These are phyloP conservation scores for Typhlomys cinereus DNA, from an alignment of 2,113 vertebrate species.

Conservation along the genomic window DNA sequence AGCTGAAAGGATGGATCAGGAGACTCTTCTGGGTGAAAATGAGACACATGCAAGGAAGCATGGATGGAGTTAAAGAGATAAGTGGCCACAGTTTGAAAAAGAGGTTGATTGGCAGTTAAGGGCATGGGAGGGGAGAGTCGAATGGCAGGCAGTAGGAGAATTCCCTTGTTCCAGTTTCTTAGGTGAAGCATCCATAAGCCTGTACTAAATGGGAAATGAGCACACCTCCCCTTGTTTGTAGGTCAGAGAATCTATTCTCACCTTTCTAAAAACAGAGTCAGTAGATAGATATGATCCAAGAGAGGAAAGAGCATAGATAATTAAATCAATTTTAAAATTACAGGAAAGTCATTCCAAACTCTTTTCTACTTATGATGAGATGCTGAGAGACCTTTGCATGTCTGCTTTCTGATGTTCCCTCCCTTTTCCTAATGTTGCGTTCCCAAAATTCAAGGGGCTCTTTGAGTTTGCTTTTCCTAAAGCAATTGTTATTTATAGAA, in stretches of 20 bases:
- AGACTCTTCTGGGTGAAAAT: background rate
- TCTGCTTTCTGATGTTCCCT: background rate
- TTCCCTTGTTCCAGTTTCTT: constrained; percentile 50
- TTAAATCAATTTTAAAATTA: constrained; percentile 1
- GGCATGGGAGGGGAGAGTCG: background rate
- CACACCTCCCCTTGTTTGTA: constrained; percentile 51
- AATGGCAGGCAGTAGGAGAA: background rate
- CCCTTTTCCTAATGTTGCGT: background rate
- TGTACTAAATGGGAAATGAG: constrained; percentile 53
- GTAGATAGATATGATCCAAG: background rate
- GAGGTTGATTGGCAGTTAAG: background rate
- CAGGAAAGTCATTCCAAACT: background rate
- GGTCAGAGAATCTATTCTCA: constrained; percentile 50
- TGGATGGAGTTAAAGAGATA: background rate
- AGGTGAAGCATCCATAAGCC: constrained; percentile 32
- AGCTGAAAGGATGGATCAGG: background rate
- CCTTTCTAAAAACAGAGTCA: constrained; percentile 35
- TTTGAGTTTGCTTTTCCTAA: background rate
- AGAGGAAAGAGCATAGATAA: constrained; percentile 25
- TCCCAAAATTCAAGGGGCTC: background rate
- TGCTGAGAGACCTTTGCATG: background rate
- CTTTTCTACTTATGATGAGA: background rate
- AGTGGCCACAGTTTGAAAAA: background rate
- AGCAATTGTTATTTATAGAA: background rate
- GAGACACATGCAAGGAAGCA: background rate